Base-by-base conservation (phyloP, 2,797 vertebrate species). In the Vipera ursinii region DNA sequence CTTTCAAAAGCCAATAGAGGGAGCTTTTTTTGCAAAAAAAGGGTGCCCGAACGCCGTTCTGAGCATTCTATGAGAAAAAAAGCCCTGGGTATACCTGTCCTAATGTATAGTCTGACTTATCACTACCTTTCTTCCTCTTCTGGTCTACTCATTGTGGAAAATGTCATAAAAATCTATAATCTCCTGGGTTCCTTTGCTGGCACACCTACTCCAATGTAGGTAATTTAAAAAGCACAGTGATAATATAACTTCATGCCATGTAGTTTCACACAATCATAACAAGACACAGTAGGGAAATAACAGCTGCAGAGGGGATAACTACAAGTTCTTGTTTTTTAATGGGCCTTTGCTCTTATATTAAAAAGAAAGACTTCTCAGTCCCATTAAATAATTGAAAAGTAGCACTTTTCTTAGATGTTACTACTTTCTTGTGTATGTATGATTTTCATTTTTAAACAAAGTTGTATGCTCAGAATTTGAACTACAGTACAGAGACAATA, bases 381-480 rank as follows among this genome's bases (percentile, higher is more conserved):
- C 93, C 24, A 93, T 93, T 97, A 92, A 94, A 95, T 96, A 96
- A 97, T 97, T 97, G 96, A 97, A 94, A 94, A 94, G 55, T 93
- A 96, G 93, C 93, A 3, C 89, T 96, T 96, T 95, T 95, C 92
- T 95, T 95, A 96, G 96, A 95, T 97, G 92, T 94, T 96, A 95
- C 95, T 95, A 93, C 94, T 93, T 96, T 95, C 95, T 94, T 93
- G 93, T 95, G 73, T 91, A 94, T 95, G 73, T 91, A 94, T 96
- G 95, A 96, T 97, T 90, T 97, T 94, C 94, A 94, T 86, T 96
- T 97, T 96, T 94, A 96, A 96, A 94, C 87, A 94, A 95, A 96
- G 96, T 95, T 95, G 94, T 97, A 96, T 93, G 53, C 89, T 82
- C 92, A 93, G 93, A 95, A 95, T 95, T 94, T 95, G 93, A 96